Evolutionary conservation across 2,797 vertebrate species (phyloP).

Genomic region (Pteronotus mesoamericanus): DNA sequence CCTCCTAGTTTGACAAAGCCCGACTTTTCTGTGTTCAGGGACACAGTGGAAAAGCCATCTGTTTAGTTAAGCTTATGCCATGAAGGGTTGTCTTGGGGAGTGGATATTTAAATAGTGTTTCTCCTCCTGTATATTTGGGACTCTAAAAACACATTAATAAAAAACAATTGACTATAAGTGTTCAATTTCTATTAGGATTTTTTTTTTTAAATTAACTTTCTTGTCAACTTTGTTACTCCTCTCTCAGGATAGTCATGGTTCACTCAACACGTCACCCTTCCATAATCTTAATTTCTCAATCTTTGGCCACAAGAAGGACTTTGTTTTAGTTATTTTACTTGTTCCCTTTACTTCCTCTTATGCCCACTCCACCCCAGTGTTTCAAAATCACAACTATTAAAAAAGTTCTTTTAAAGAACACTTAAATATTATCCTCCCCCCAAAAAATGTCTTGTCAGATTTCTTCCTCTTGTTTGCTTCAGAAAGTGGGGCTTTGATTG

Average conservation of each 20-base stretch:
- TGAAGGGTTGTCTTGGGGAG: background rate
- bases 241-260: background rate
- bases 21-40: conserved; percentile 40
- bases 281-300: conserved; percentile 63
- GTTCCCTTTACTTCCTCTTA: conserved; percentile 41
- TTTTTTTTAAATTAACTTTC: conserved; percentile 60
- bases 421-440: conserved; percentile 75
- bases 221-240: conserved; percentile 56
- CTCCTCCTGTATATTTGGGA: background rate
- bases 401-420: conserved; percentile 78
- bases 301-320: conserved; percentile 39
- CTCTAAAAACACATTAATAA: conserved; percentile 5
- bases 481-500: conserved; percentile 90
- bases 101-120: background rate
- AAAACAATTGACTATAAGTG: background rate
- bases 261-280: background rate
- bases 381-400: conserved; percentile 77
- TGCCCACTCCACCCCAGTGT: background rate
- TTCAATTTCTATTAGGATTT: conserved; percentile 64
- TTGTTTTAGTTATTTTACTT: conserved; percentile 52
- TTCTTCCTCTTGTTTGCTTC: conserved; percentile 86
- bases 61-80: conserved; percentile 49
- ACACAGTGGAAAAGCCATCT: conserved; percentile 66
- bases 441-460: conserved; percentile 83
- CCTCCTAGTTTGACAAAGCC: conserved; percentile 49